Evolutionary conservation across 1,140 invertebrate species (phyloP).

Genomic region (Ylistrum balloti): DNA sequence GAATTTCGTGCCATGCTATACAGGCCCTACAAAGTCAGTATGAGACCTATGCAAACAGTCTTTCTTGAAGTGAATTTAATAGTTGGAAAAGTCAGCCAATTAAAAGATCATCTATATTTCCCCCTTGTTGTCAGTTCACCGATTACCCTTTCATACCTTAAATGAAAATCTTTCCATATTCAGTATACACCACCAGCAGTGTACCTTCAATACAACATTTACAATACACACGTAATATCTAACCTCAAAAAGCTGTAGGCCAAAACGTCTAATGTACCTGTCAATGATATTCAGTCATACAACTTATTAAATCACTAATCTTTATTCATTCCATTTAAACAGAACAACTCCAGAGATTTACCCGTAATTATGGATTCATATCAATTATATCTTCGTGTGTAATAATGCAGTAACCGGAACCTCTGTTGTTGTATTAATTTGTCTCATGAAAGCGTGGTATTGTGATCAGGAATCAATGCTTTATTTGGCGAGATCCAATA

Average conservation of each 20-base stretch:
- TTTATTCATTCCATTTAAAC: not conserved
- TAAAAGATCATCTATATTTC: not conserved
- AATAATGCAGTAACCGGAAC: slow-evolving; percentile 14
- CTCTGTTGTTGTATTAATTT: not conserved
- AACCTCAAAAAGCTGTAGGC: slow-evolving; percentile 1
- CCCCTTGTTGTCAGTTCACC: not conserved
- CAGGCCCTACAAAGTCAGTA: not conserved
- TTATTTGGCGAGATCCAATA: slow-evolving; percentile 26
- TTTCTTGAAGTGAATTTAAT: slow-evolving; percentile 10
- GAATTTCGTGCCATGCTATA: not conserved
- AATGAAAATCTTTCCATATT: not conserved
- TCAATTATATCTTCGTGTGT: slow-evolving; percentile 16
- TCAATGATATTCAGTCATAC: not conserved
- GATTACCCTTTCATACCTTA: not conserved
- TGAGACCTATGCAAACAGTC: not conserved
- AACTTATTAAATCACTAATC: slow-evolving; percentile 7
- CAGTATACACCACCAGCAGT: not conserved
- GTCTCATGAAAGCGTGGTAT: slow-evolving; percentile 16
- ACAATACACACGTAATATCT: not conserved
- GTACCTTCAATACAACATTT: not conserved
- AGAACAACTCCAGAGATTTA: not conserved
- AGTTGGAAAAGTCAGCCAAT: not conserved
- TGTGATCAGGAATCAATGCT: not conserved
- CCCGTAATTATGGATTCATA: slow-evolving; percentile 32
- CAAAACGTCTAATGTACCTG: not conserved